phyloP scores from a whole-genome alignment of 2,888 invertebrate species.

The Epistrophe grossulariae region DNA sequence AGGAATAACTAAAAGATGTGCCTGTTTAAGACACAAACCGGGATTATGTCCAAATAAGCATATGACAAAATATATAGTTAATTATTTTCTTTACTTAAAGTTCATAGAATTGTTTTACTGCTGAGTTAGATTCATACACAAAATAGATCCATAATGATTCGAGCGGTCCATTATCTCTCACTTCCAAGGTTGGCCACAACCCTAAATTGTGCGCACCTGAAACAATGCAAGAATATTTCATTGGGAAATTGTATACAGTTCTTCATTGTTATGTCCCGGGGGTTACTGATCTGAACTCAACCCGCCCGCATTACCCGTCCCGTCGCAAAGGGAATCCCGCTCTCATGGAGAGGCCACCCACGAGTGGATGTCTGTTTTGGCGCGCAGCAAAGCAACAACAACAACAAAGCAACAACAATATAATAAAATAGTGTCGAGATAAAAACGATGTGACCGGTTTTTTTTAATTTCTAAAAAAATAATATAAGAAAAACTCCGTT shows the following conservation, averaged over 20 bases:
- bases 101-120: neutral
- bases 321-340: too few species aligned
- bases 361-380: too few species aligned
- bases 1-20: neutral
- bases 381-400: neutral
- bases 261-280: too few species aligned
- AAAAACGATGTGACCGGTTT: neutral
- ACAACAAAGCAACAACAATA: too few species aligned
- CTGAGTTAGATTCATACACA: neutral
- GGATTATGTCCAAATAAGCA: neutral
- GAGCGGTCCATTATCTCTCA: constrained; percentile 20
- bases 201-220: constrained; percentile 3
- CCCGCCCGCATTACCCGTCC: too few species aligned
- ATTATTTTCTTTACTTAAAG: neutral
- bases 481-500: too few species aligned
- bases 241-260: too few species aligned
- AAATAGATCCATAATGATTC: accelerated
- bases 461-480: neutral
- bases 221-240: neutral
- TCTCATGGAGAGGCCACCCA: too few species aligned
- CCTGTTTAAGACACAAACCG: neutral
- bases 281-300: neutral
- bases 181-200: constrained; percentile 23
- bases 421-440: neutral
- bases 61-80: neutral